Base-by-base conservation (phyloP, 2,888 invertebrate genomes). In the Amaurobius ferox region DNA sequence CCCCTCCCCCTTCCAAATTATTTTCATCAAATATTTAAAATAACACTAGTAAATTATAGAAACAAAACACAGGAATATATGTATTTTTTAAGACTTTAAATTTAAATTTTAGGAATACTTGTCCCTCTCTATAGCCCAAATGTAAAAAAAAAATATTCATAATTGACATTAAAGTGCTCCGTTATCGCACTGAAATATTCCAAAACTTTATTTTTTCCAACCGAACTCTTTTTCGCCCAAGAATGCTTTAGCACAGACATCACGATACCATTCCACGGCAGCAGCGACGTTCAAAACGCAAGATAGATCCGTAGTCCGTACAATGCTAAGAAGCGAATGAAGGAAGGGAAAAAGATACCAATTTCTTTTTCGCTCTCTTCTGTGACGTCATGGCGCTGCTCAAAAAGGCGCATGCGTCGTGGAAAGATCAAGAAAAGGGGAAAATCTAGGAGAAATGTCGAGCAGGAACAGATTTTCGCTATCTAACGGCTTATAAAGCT, bases 361-460 rank as follows among this genome's bases (percentile, higher is more conserved):
- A 55, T 23, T 2, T 55, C 55, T 23, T 55, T 55, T 55, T 55
- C 67, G 40, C 64, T 61, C 32, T 61, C 40, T 26, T 23, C 9
- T 9, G 23, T 77, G 78, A 78, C 78, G 78, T 78, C 78, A 70
- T 11, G 68, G 68, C 40, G 35, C 64, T 55, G 1, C 5, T 3
- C 2, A 55, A 55, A 23, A 23, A 19, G 32, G 64, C 74, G 68
- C 78, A 78, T 68, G 78, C 39, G 68, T 70, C 67, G 23, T 23
- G 11, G 19, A 3, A 55, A 55, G 55, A 19, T 55, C 55, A 55
- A 44, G 55, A 55, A 35, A 55, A 23, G 55, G n/a, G n/a, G n/a
- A n/a, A n/a, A 55, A 23, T 23, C 3, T 23, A 55, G 16, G 23
- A 55, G 19, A 55, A 55, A 55, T 55, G 23, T 55, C 55, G 19